Conservation (phyloP, 2,113 vertebrate genomes). For the Onychorhynchus coronatus region DNA sequence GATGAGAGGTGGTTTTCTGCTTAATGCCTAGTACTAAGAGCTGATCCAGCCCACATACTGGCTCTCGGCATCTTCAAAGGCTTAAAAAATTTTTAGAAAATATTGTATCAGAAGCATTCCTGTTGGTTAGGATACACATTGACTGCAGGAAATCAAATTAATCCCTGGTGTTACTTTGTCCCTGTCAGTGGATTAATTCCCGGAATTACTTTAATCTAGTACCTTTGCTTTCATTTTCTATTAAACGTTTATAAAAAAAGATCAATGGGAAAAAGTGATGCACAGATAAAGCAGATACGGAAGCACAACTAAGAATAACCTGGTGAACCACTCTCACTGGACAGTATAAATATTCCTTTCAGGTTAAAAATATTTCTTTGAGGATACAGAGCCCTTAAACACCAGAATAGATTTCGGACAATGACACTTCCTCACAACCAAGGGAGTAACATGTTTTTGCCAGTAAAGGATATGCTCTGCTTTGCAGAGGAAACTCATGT, state of each 20-base stretch:
- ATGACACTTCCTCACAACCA: conserved; percentile 9
- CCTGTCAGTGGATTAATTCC: not conserved
- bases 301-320: conserved; percentile 43
- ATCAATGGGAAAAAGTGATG: not conserved
- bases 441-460: not conserved
- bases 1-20: not conserved
- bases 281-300: not conserved
- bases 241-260: not conserved
- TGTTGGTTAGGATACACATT: not conserved
- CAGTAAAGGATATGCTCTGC: conserved; percentile 41
- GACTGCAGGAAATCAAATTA: not conserved
- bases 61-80: not conserved
- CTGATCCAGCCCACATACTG: not conserved
- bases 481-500: conserved; percentile 14
- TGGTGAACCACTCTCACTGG: not conserved
- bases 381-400: conserved; percentile 23
- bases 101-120: not conserved
- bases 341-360: conserved; percentile 49
- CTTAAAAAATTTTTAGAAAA: not conserved
- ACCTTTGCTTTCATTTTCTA: conserved; percentile 21
- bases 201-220: not conserved
- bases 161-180: not conserved
- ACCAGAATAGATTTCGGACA: not conserved
- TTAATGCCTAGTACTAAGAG: not conserved
- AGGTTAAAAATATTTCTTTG: conserved; percentile 54